Evolutionary conservation across 2,888 invertebrate species (phyloP), one percentile per base, ranked within the genome.

Genomic region (Andrena minutula): DNA sequence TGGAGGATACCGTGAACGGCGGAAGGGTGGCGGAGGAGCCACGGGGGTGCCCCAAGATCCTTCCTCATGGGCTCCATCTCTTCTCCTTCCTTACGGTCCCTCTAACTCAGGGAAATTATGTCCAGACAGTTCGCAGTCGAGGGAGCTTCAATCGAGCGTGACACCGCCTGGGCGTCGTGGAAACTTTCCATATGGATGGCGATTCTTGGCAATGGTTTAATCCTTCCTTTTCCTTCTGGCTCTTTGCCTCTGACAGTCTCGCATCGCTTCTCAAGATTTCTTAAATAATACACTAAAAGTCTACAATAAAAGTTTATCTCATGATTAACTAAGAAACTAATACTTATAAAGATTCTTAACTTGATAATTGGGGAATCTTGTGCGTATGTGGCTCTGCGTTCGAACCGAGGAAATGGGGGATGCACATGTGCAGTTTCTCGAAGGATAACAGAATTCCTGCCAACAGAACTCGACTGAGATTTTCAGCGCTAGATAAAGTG

Each of bases 41-140:
- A 23, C 0, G 53, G 53, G 32, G 30, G 66, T 64, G 32, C 53
- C 75, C 23, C 20, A 8, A 32, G 32, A 74, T 74, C 77, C 78
- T 73, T 76, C 69, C 75, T 84, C 72, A 28, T 63, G n/a, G 79
- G 71, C 61, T 35, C 58, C 28, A 3, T 77, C 66, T 66, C 51
- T 71, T 49, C 61, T 41, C 23, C 53, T 75, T 70, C 61, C 68
- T 75, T 53, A 2, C 20, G 5, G 47, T 70, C 75, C 56, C 60
- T 70, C 65, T 32, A 65, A 85, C 58, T 75, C 75, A 8, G 47
- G 66, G 72, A 79, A 80, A 83, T 86, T 88, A 86, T 85, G 77
- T 63, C 61, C 63, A 61, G 56, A 51, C 56, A 60, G 71, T 69
- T 77, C 60, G 47, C 77, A 75, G 64, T 78, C 74, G 76, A 70